Percentiles rank a stretch among this genome's conserved stretches.
These are phyloP conservation scores for Drosophila melanocephala DNA, from an alignment of 2,888 invertebrate species.

Conservation along the genomic window DNA sequence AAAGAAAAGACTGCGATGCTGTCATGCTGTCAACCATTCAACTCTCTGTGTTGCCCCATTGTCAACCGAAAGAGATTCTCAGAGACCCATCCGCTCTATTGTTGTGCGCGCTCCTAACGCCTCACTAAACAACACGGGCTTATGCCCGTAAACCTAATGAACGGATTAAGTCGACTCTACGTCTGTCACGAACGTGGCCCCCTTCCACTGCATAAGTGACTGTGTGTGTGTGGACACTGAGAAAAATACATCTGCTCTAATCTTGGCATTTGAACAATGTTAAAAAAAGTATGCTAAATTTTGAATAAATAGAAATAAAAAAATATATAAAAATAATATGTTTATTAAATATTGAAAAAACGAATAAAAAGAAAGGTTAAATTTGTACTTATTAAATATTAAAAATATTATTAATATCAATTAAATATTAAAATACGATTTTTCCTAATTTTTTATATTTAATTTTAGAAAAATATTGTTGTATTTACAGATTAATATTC, in stretches of 20 bases:
- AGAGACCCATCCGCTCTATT: constrained; percentile 45
- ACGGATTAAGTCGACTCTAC: constrained; percentile 79
- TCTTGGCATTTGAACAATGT: background rate
- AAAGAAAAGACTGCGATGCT: constrained; percentile 64
- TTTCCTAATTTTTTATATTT: background rate
- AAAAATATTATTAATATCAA: background rate
- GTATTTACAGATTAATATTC: background rate
- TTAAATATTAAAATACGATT: background rate
- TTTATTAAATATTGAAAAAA: background rate
- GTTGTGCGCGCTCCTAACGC: constrained; percentile 70
- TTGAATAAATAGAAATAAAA: background rate
- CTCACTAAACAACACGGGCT: constrained; percentile 75
- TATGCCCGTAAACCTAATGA: constrained; percentile 80
- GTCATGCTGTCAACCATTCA: constrained; percentile 75
- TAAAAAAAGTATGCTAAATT: background rate
- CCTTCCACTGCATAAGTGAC: background rate
- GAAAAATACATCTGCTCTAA: background rate
- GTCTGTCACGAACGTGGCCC: constrained; percentile 21
- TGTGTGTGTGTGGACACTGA: background rate
- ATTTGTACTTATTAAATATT: background rate
- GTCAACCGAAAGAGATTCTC: constrained; percentile 34
- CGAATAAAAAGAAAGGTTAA: background rate
- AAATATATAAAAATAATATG: background rate
- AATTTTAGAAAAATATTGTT: background rate
- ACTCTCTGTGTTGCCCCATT: constrained; percentile 56